Percentiles rank a stretch among this genome's conserved stretches.
Conservation (phyloP, 2,888 invertebrate species). For the Stenurella melanura region DNA sequence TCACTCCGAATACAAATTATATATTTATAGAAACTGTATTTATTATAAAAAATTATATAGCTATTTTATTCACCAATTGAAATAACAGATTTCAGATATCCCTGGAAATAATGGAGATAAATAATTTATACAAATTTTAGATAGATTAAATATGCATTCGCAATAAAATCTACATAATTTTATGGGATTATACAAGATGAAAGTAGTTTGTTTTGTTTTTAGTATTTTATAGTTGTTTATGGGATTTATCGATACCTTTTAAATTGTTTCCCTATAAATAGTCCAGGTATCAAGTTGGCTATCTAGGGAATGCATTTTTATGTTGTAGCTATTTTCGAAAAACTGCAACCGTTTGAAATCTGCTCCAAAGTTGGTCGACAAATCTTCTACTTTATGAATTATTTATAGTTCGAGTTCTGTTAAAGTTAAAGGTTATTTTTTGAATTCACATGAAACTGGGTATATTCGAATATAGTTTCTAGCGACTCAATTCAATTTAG, state of each 20-base stretch:
- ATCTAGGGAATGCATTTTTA: too few species aligned
- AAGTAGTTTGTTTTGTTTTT: slow-evolving; percentile 18
- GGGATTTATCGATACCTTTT: slow-evolving; percentile 6
- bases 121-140: slow-evolving; percentile 23
- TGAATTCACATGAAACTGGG: too few species aligned
- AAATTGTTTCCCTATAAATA: not conserved
- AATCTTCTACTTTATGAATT: too few species aligned
- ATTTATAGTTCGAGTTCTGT: too few species aligned
- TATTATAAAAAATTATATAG: slow-evolving; percentile 22
- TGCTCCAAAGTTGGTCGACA: too few species aligned
- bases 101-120: slow-evolving; percentile 25
- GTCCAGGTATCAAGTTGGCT: too few species aligned
- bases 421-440: too few species aligned
- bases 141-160: slow-evolving; percentile 21
- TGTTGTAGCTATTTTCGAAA: too few species aligned
- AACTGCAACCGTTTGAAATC: too few species aligned
- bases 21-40: slow-evolving; percentile 13
- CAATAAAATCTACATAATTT: slow-evolving; percentile 24
- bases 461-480: too few species aligned
- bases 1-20: not conserved
- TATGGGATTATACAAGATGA: not conserved
- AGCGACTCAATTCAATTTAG: too few species aligned
- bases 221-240: slow-evolving; percentile 21
- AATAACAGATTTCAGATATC: slow-evolving; percentile 7
- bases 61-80: slow-evolving; percentile 13